A percentile compares a stretch with the other conserved stretches of the same genome.
Conservation (phyloP, 2,797 vertebrate species). For the Enteromius paludinosus region DNA sequence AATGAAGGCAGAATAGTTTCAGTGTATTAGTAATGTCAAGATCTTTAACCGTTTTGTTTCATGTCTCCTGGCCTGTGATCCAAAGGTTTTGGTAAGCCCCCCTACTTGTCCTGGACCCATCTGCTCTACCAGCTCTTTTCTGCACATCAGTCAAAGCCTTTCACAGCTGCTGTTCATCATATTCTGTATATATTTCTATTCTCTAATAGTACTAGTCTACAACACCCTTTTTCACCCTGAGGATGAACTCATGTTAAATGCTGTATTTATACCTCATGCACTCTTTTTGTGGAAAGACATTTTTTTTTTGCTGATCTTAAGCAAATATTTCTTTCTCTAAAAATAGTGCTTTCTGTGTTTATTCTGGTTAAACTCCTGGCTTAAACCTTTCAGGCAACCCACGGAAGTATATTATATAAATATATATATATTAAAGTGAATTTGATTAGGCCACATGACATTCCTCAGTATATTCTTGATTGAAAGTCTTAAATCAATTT, state of each 20-base stretch:
- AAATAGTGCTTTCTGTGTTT: background rate
- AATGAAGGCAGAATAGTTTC: background rate
- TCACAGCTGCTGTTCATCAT: conserved; percentile 27
- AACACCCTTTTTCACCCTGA: conserved; percentile 40
- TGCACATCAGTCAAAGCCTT: conserved; percentile 47
- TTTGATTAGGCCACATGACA: background rate
- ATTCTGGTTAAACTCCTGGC: background rate
- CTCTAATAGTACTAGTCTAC: conserved; percentile 50
- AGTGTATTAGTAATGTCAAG: background rate
- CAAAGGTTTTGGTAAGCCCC: conserved; percentile 40
- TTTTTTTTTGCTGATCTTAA: conserved; percentile 7
- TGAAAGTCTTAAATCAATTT: background rate
- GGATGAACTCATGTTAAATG: conserved; percentile 54
- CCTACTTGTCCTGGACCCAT: conserved; percentile 36
- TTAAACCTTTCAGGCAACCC: background rate
- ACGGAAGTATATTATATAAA: too few relatives aligned
- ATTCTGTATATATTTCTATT: conserved; percentile 46
- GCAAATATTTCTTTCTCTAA: background rate
- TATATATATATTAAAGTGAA: background rate
- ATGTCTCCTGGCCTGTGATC: conserved; percentile 43
- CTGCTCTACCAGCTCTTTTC: conserved; percentile 48
- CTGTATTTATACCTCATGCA: conserved; percentile 57
- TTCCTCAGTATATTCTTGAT: background rate
- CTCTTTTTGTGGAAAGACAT: conserved; percentile 30
- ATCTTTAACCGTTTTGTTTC: background rate